Percentiles rank a stretch among this genome's conserved stretches.
These are phyloP conservation scores for Pristionchus entomophagus DNA, from an alignment of 2,888 invertebrate genomes.

Conservation along the genomic window DNA sequence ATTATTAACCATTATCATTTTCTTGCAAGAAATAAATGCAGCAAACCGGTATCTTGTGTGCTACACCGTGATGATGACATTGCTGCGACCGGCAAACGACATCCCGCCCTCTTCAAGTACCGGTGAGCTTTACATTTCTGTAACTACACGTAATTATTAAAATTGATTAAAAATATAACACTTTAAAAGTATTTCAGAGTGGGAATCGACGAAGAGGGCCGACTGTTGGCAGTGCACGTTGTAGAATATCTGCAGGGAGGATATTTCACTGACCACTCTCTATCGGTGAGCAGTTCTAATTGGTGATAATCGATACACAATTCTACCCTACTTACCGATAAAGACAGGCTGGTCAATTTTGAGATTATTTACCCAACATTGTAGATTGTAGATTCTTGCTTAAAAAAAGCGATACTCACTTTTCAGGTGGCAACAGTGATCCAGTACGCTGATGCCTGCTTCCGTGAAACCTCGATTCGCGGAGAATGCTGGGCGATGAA, in stretches of 20 bases:
- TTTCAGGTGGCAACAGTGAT: conserved; percentile 39
- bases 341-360: too few species aligned
- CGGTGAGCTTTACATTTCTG: conserved; percentile 73
- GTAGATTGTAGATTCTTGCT: too few species aligned
- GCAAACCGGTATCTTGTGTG: conserved; percentile 86
- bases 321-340: too few species aligned
- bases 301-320: neutral
- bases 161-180: too few species aligned
- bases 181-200: conserved; percentile 58
- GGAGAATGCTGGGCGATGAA: conserved; percentile 84
- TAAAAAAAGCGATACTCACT: too few species aligned
- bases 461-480: conserved; percentile 84
- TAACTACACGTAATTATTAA: neutral
- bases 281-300: conserved; percentile 64
- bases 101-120: conserved; percentile 89
- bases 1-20: too few species aligned
- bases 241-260: conserved; percentile 89
- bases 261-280: conserved; percentile 86
- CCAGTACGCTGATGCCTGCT: conserved; percentile 78
- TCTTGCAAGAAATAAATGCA: neutral
- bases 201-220: conserved; percentile 82
- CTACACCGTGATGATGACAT: conserved; percentile 94
- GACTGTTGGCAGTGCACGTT: conserved; percentile 84
- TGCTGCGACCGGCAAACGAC: conserved; percentile 88
- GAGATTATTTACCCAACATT: too few species aligned